Evolutionary conservation across 2,113 vertebrate genomes (phyloP), one percentile per base, ranked within the genome.

Genomic region (Ploceus nigricollis): DNA sequence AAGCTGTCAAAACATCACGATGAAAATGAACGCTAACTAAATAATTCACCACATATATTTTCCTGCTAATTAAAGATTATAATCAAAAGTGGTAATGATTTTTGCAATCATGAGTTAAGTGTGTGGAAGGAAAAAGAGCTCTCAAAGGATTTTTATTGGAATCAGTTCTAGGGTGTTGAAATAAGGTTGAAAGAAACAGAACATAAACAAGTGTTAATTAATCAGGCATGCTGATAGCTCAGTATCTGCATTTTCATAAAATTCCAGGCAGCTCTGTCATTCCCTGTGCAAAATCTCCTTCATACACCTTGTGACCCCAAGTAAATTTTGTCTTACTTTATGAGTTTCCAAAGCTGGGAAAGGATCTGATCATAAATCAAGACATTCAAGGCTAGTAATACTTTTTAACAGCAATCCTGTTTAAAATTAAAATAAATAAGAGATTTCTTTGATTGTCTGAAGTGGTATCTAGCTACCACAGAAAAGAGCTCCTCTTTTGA

Each of bases 11-110:
- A 92, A 93, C n/a, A 81, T 12, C 79, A 53, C 15, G 51, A 78
- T 48, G 79, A 81, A 93, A 94, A 88, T 61, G 69, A 93, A 65
- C 21, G 15, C 42, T 69, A 91, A 39, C 78, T 97, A 96, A 96
- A 94, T 96, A 90, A 96, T 97, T 95, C 92, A 95, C 57, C 71
- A 90, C 87, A 35, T 94, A 91, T 58, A 91, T 91, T 94, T 96
- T 82, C 69, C 54, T 54, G 64, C 71, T 97, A 96, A 97, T 96
- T 97, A 96, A 96, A 94, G 86, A 93, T 96, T 57, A 90, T 96
- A 96, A 97, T 97, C 93, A 96, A 64, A 95, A 94, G 85, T 78
- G 63, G 82, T 94, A 96, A 93, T 75, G 77, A 92, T 89, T 96
- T 96, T 89, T 94, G 90, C 92, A 95, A 95, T 96, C 93, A 92